A percentile compares a stretch with the other conserved stretches of the same genome.
phyloP scores from a whole-genome alignment of 2,888 invertebrate genomes.

The Ceriagrion tenellum region DNA sequence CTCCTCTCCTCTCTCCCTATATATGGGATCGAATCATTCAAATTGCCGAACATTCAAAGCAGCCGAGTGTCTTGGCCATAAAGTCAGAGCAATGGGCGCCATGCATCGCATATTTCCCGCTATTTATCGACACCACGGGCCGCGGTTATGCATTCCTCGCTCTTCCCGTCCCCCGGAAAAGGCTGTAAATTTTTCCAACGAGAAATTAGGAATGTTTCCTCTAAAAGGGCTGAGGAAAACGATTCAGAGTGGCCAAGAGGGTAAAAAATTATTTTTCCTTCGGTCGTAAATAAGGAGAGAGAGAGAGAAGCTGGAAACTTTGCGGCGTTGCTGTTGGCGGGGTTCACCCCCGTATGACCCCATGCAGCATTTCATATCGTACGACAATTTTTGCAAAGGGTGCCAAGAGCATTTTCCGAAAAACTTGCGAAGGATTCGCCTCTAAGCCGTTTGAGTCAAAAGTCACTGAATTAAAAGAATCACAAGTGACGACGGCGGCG shows the following conservation, averaged over 20 bases:
- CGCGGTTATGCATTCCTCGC: not conserved
- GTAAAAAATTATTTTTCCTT: not conserved
- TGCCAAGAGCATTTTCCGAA: too few relatives aligned
- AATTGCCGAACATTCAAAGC: not conserved
- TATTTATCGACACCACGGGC: not conserved
- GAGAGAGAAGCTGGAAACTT: too few relatives aligned
- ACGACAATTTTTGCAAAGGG: too few relatives aligned
- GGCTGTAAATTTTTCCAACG: constrained; percentile 16
- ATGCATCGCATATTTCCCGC: constrained; percentile 9
- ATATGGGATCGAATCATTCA: not conserved
- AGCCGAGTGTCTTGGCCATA: not conserved
- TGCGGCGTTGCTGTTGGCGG: too few relatives aligned
- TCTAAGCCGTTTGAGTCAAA: too few relatives aligned
- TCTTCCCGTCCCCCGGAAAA: not conserved
- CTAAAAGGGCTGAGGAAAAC: not conserved
- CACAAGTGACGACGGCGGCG: too few relatives aligned
- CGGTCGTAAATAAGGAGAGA: not conserved
- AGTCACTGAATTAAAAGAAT: too few relatives aligned
- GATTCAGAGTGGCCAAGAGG: not conserved
- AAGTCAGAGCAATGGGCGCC: not conserved
- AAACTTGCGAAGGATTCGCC: too few relatives aligned
- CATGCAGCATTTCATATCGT: too few relatives aligned
- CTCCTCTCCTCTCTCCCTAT: not conserved
- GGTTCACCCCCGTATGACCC: too few relatives aligned
- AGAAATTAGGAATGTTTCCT: constrained; percentile 20